A percentile compares a stretch with the other conserved stretches of the same genome.
These are phyloP conservation scores for Morelia viridis DNA, from an alignment of 2,797 vertebrate species.

Conservation along the genomic window DNA sequence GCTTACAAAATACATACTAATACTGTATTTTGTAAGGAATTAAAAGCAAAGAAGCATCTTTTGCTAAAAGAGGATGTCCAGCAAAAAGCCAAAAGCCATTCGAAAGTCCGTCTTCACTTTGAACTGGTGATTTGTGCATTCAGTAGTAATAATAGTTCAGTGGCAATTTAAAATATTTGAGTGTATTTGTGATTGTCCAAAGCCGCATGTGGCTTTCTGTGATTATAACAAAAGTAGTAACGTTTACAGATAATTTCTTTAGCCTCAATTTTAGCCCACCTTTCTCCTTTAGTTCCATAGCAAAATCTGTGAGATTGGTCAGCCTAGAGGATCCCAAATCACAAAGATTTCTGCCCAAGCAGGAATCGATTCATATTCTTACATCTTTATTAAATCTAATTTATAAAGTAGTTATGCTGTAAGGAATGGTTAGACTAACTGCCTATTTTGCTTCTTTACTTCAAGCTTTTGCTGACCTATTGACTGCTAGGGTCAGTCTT, in stretches of 20 bases:
- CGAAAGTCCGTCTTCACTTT: background rate
- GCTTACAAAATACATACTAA: background rate
- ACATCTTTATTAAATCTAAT: background rate
- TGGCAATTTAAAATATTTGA: background rate
- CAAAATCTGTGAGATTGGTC: background rate
- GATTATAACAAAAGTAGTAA: background rate
- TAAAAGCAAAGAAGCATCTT: background rate
- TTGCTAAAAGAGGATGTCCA: background rate
- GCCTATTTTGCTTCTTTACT: no score
- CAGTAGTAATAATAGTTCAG: background rate
- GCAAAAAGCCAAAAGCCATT: background rate
- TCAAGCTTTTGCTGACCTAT: no score
- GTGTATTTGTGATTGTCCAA: background rate
- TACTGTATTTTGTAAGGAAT: background rate
- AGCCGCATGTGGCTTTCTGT: background rate
- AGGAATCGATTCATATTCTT: background rate
- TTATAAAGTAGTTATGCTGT: background rate
- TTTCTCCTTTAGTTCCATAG: background rate
- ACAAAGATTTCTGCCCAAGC: background rate
- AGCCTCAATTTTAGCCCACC: background rate
- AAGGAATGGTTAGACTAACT: no score
- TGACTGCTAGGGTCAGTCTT: no score
- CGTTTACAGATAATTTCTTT: background rate
- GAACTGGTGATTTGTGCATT: background rate
- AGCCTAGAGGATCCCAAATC: background rate